Percentiles rank a stretch among this genome's conserved stretches.
phyloP scores from a whole-genome alignment of 2,113 vertebrate genomes.

The Hypocryptadius cinnamomeus region DNA sequence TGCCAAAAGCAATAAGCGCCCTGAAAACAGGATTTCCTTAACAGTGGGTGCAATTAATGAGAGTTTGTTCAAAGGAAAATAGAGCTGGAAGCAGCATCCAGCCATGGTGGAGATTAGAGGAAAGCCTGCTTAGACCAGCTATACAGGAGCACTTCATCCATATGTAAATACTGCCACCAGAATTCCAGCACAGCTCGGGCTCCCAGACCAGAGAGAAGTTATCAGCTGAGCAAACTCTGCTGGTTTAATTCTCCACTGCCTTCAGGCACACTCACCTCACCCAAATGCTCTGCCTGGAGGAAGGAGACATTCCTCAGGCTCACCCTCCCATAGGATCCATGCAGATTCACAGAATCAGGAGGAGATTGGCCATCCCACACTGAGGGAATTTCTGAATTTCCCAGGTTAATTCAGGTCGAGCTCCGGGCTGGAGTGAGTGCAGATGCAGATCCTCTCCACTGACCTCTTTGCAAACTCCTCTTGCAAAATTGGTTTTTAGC shows the following conservation, averaged over 20 bases:
- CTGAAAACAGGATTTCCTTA: fast-evolving
- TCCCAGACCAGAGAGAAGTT: fast-evolving
- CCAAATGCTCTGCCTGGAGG: neutral
- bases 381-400: neutral
- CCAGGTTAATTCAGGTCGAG: neutral
- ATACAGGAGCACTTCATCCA: neutral
- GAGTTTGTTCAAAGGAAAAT: neutral
- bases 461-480: slow-evolving; percentile 19
- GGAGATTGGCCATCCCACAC: fast-evolving
- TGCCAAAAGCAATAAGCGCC: neutral
- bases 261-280: neutral
- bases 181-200: neutral
- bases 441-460: neutral
- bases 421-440: fast-evolving
- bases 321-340: neutral
- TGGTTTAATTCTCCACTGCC: neutral
- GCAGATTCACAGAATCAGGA: neutral
- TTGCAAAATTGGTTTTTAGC: slow-evolving; percentile 34
- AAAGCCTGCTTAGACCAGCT: neutral
- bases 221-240: neutral
- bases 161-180: neutral
- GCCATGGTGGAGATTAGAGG: neutral
- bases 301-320: neutral
- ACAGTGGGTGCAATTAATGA: fast-evolving
- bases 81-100: neutral